Conservation (phyloP, 1,140 invertebrate genomes). For the Hycleus cichorii region DNA sequence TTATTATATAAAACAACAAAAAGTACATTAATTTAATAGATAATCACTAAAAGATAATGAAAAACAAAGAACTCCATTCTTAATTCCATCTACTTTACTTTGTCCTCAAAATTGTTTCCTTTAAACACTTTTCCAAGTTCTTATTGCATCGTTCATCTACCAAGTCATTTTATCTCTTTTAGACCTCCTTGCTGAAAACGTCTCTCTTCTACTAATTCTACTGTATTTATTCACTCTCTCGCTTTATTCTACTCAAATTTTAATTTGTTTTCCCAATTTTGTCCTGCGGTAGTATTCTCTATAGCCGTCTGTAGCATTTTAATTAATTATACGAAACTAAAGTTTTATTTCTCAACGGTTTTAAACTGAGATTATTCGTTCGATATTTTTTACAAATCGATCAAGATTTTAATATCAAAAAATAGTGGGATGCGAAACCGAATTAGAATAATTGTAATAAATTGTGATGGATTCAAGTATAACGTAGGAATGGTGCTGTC, state of each 20-base stretch:
- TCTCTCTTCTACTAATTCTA: conserved; percentile 20
- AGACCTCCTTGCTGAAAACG: not conserved
- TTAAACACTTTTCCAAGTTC: conserved; percentile 29
- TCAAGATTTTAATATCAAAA: too few species aligned
- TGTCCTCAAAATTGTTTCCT: conserved; percentile 28
- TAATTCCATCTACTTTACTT: conserved; percentile 26
- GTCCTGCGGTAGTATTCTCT: conserved; percentile 14
- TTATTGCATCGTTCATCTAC: conserved; percentile 27
- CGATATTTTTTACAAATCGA: too few species aligned
- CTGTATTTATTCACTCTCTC: conserved; percentile 8
- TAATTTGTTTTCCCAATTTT: conserved; percentile 23
- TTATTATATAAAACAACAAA: not conserved
- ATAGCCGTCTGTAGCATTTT: conserved; percentile 26
- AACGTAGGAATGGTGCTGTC: conserved; percentile 18
- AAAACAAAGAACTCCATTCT: conserved; percentile 15
- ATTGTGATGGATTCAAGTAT: conserved; percentile 12
- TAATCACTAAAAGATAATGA: conserved; percentile 4
- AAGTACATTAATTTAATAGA: conserved; percentile 27
- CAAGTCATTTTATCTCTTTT: not conserved
- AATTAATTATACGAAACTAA: conserved; percentile 27
- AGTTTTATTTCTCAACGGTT: conserved; percentile 17
- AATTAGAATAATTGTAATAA: conserved; percentile 14
- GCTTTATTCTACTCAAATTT: conserved; percentile 25
- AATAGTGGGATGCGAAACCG: not conserved
- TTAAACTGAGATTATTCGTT: too few species aligned